Base-by-base conservation (phyloP, 2,797 vertebrate species). In the Gymnothorax javanicus region DNA sequence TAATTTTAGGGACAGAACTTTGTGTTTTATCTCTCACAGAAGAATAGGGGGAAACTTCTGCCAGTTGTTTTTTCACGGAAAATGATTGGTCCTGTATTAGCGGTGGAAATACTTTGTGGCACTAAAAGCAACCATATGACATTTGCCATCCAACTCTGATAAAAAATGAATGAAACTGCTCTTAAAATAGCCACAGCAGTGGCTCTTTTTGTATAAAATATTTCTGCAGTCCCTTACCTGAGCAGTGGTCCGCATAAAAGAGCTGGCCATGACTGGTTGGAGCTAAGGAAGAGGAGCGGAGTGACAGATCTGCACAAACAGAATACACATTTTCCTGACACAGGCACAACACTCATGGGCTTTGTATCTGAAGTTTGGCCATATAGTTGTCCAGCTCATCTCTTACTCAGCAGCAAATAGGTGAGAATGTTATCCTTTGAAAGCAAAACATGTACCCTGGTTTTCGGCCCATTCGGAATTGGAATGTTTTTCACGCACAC, bases 131-230 rank as follows among this genome's bases (percentile, higher is more conserved):
- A 54, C 52, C 15, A n/a, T 50, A n/a, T 81, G 77, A 56, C 77
- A 81, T 81, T 81, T 81, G 77, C 77, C 77, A 81, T 56, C 77
- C 52, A 79, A 54, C 75, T 79, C n/a, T 23, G 9, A 81, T 81
- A 81, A 81, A 81, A 81, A 54, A 81, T 81, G 20, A 56, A 81
- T 81, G 77, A 56, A 81, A 81, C 50, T 20, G 77, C 17, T 54
- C 17, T 77, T 23, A 81, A 81, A 81, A 81, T 81, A 81, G 77
- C 77, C 50, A 56, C 52, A 7, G 50, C 77, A 56, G 7, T 56
- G 52, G 77, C 77, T 20, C 1, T 81, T 81, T 56, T 23, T 12
- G 13, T 50, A 13, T 4, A 75, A 54, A 79, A 79, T 52, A 79
- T 15, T 43, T 5, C 23, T 54, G 13, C 33, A 54, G 43, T 54